Conservation (phyloP, 2,113 vertebrate genomes). For the Numida meleagris region DNA sequence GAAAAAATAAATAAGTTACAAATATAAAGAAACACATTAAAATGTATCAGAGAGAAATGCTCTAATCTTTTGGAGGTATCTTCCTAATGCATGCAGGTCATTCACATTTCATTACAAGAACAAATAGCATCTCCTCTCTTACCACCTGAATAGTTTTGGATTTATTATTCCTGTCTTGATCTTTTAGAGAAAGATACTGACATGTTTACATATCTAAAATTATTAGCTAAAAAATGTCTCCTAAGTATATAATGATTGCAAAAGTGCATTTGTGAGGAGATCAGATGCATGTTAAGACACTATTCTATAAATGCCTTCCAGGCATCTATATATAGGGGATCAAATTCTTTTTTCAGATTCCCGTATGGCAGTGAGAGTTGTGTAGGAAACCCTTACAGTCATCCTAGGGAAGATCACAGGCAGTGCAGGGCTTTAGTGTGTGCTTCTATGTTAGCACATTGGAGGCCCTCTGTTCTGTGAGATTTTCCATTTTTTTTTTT, state of each 20-base stretch:
- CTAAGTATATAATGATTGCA: conserved; percentile 14
- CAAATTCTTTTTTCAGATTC: conserved; percentile 2
- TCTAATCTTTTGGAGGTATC: background rate
- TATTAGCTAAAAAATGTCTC: background rate
- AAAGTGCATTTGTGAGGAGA: conserved; percentile 12
- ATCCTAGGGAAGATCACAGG: background rate
- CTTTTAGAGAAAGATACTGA: background rate
- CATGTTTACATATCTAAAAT: conserved; percentile 9
- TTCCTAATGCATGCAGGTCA: background rate
- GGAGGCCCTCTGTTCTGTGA: background rate
- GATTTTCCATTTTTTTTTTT: background rate
- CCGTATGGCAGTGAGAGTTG: background rate
- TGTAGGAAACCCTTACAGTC: background rate
- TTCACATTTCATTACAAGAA: background rate
- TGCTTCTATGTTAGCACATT: background rate
- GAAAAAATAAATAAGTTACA: background rate
- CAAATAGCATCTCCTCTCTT: background rate
- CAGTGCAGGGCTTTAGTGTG: background rate
- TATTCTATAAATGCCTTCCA: conserved; percentile 22
- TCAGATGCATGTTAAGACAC: background rate
- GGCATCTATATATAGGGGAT: conserved; percentile 1
- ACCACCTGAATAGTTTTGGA: background rate
- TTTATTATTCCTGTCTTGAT: conserved; percentile 31
- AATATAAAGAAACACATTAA: background rate
- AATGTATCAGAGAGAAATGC: background rate